Percentiles rank a stretch among this genome's conserved stretches.
phyloP scores from a whole-genome alignment of 2,113 vertebrate genomes.

The Raja brachyura region DNA sequence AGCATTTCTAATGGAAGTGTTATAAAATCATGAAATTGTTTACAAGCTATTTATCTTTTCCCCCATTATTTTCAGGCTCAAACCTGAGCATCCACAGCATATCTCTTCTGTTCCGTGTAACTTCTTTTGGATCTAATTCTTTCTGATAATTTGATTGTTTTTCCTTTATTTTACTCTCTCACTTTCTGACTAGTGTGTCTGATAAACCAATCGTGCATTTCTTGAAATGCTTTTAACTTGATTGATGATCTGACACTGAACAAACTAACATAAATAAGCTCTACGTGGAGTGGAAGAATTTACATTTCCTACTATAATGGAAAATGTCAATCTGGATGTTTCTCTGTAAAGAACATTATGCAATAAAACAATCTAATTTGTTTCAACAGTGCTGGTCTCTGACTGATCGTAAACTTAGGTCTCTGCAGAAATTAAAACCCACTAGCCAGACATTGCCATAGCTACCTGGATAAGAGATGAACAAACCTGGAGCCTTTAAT shows the following conservation, averaged over 20 bases:
- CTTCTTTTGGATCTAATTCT: background rate
- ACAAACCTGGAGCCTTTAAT: background rate
- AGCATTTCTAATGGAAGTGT: background rate
- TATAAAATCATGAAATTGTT: conserved; percentile 2
- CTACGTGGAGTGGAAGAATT: conserved; percentile 7
- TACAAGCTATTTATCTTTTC: background rate
- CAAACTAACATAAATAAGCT: conserved; percentile 24
- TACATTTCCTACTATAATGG: conserved; percentile 16
- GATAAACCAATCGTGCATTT: conserved; percentile 9
- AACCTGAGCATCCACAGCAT: background rate
- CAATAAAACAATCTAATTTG: conserved; percentile 36
- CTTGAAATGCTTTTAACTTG: conserved; percentile 6
- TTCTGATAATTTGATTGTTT: conserved; percentile 1
- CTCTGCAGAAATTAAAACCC: background rate
- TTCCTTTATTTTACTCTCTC: background rate
- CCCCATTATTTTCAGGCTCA: background rate
- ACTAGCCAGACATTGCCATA: background rate
- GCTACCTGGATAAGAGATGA: background rate
- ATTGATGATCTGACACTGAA: conserved; percentile 30
- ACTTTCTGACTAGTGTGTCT: background rate
- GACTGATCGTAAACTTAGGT: background rate
- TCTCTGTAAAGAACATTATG: conserved; percentile 7
- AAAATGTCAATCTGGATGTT: conserved; percentile 36
- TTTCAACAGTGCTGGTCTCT: background rate
- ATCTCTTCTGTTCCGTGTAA: conserved; percentile 8